A percentile compares a stretch with the other conserved stretches of the same genome.
Conservation (phyloP, 1,140 invertebrate species). For the Drosophila funebris region DNA sequence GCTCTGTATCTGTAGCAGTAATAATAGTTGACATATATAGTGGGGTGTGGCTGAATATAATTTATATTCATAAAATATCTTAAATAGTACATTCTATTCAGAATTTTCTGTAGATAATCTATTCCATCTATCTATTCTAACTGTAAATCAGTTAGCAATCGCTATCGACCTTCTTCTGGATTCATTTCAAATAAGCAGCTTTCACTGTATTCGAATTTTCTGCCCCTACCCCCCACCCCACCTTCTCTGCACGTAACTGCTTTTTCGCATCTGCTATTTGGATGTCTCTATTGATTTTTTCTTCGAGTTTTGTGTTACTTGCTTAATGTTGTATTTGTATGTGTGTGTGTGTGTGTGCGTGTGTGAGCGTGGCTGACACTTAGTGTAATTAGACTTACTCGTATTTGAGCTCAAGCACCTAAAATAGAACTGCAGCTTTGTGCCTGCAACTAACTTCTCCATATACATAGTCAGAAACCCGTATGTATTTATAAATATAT, state of each 20-base stretch:
- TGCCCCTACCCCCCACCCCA: neutral
- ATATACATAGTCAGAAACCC: too few relatives aligned
- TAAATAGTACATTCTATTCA: too few relatives aligned
- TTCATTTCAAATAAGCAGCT: conserved; percentile 35
- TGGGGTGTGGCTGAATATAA: too few relatives aligned
- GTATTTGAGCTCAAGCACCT: conserved; percentile 35
- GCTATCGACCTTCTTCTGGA: neutral
- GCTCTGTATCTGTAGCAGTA: neutral
- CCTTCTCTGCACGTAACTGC: conserved; percentile 24
- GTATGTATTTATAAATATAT: too few relatives aligned
- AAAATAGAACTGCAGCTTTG: conserved; percentile 32
- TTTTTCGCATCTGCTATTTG: conserved; percentile 43
- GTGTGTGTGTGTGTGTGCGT: conserved; percentile 17
- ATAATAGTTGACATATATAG: neutral
- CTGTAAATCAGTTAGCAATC: neutral
- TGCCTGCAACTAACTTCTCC: neutral
- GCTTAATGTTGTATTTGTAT: neutral
- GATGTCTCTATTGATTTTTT: conserved; percentile 64
- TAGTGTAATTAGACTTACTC: conserved; percentile 49
- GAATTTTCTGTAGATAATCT: conserved; percentile 8
- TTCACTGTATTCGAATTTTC: conserved; percentile 22
- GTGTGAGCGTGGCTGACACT: conserved; percentile 34
- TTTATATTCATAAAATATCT: too few relatives aligned
- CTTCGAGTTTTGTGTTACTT: conserved; percentile 50
- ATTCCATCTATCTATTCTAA: neutral